A percentile compares a stretch with the other conserved stretches of the same genome.
Evolutionary conservation across 2,797 vertebrate genomes (phyloP).

Genomic region (Tarsius wallacei): DNA sequence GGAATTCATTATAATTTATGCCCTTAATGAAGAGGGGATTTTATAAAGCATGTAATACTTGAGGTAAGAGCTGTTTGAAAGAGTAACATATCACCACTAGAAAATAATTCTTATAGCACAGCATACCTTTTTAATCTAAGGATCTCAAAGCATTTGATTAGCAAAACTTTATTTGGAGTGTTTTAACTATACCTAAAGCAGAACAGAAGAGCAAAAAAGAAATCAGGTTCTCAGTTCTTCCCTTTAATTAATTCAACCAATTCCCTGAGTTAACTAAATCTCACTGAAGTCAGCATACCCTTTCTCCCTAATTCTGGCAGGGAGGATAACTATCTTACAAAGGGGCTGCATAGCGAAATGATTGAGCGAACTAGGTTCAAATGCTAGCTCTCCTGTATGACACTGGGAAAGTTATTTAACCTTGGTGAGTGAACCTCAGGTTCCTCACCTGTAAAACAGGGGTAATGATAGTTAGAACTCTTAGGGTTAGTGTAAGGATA

Average conservation of each 20-base stretch:
- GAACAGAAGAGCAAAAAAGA: neutral
- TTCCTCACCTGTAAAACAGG: constrained; percentile 18
- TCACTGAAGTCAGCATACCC: constrained; percentile 31
- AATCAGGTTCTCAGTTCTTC: constrained; percentile 34
- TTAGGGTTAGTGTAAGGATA: constrained; percentile 26
- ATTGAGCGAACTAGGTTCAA: constrained; percentile 44
- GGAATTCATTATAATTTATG: constrained; percentile 49
- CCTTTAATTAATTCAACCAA: constrained; percentile 50
- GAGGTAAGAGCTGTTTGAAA: constrained; percentile 22
- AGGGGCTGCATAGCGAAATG: neutral
- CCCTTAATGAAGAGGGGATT: constrained; percentile 31
- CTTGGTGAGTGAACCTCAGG: constrained; percentile 11
- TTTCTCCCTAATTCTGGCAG: constrained; percentile 54
- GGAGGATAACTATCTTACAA: constrained; percentile 46
- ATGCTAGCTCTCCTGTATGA: constrained; percentile 10
- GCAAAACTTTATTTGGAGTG: constrained; percentile 46
- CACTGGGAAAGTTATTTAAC: constrained; percentile 26
- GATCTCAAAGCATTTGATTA: constrained; percentile 59
- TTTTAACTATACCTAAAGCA: constrained; percentile 50
- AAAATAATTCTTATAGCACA: constrained; percentile 31
- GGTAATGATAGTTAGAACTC: neutral
- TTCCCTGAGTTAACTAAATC: constrained; percentile 34
- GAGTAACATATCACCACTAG: constrained; percentile 56
- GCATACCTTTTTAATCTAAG: constrained; percentile 52
- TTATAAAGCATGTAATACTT: constrained; percentile 64